Conservation (phyloP, 35 echinoderm and acorn worm species). For the Stichopus chloronotus region DNA sequence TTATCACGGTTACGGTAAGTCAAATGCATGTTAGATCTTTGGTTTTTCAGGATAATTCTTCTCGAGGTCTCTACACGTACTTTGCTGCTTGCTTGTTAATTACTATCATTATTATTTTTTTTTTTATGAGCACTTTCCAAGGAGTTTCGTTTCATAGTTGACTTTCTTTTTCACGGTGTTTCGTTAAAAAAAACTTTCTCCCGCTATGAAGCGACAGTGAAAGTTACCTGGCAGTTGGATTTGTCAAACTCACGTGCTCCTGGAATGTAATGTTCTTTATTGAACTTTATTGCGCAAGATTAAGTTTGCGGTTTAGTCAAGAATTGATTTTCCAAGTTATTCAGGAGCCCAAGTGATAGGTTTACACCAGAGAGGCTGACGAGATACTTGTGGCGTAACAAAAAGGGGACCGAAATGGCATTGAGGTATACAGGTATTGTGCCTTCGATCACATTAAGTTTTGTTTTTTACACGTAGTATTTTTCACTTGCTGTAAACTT, state of each 20-base stretch:
- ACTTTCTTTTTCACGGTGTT: neutral
- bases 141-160: neutral
- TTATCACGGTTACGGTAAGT: slow-evolving; percentile 21
- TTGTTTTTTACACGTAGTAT: too few relatives aligned
- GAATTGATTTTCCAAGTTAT: neutral
- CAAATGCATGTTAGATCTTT: neutral
- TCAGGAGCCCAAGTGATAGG: neutral
- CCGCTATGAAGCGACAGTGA: slow-evolving; percentile 12
- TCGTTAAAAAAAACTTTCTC: neutral
- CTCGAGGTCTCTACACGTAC: neutral
- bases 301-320: neutral
- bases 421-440: too few relatives aligned
- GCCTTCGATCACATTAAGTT: too few relatives aligned
- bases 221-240: neutral
- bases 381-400: too few relatives aligned
- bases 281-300: slow-evolving; percentile 41
- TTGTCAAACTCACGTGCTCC: slow-evolving; percentile 61
- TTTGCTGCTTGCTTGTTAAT: neutral
- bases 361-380: too few relatives aligned
- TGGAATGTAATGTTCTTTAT: slow-evolving; percentile 47
- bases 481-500: too few relatives aligned
- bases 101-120: slow-evolving; percentile 1
- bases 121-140: neutral
- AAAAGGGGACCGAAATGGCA: too few relatives aligned
- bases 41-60: too few relatives aligned